Evolutionary conservation across 2,888 invertebrate species (phyloP).

Genomic region (Dichetophora obliterata): DNA sequence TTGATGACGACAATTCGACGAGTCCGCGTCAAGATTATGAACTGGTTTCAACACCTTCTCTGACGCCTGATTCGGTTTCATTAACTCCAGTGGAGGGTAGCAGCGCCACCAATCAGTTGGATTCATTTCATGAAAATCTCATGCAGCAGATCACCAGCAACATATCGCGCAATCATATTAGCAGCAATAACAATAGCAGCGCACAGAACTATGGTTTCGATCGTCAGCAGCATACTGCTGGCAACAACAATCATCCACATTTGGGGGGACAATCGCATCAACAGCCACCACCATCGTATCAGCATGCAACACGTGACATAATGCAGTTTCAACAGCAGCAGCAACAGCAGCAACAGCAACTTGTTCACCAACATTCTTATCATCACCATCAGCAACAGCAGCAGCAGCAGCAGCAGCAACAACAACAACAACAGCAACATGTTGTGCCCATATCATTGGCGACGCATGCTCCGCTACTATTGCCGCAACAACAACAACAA

Average conservation of each 20-base stretch:
- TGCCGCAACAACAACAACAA: constrained; percentile 67
- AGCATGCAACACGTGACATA: constrained; percentile 62
- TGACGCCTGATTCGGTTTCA: constrained; percentile 76
- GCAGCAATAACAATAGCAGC: constrained; percentile 69
- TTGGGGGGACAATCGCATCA: constrained; percentile 52
- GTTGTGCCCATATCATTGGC: constrained; percentile 38
- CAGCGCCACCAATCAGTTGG: constrained; percentile 72
- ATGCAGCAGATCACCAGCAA: constrained; percentile 72
- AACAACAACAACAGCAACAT: constrained; percentile 51
- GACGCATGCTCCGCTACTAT: constrained; percentile 40
- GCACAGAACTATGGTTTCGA: constrained; percentile 48
- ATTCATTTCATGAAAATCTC: constrained; percentile 83
- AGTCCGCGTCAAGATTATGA: constrained; percentile 75
- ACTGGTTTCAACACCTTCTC: constrained; percentile 79
- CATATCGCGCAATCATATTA: constrained; percentile 58
- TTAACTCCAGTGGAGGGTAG: constrained; percentile 71
- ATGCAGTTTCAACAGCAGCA: constrained; percentile 69
- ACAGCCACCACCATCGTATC: constrained; percentile 63
- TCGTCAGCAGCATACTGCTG: constrained; percentile 73
- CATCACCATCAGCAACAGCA: constrained; percentile 67
- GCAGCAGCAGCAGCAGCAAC: constrained; percentile 48
- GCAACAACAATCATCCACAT: constrained; percentile 67
- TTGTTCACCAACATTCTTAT: constrained; percentile 66
- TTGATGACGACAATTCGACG: constrained; percentile 70
- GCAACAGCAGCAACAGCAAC: constrained; percentile 73